Evolutionary conservation across 2,113 vertebrate genomes (phyloP), one percentile per base, ranked within the genome.

Genomic region (Megaleporinus macrocephalus): DNA sequence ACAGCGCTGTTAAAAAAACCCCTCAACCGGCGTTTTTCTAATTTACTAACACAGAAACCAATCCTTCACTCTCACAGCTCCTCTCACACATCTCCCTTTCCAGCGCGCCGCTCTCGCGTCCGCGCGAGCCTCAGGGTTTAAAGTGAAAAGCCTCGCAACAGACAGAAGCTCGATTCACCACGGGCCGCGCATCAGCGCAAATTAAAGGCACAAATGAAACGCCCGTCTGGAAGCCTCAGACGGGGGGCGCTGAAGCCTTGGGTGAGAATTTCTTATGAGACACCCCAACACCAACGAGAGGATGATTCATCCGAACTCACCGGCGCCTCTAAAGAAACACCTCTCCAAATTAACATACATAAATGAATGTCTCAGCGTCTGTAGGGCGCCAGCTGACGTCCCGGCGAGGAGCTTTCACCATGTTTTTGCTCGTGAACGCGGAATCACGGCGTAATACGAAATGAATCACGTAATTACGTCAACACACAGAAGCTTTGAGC

Each of bases 191-290:
- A 30, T 47, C 57, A 73, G 63, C 53, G 59, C 44, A 66, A 36
- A 59, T 81, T 78, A 59, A 16, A 61, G 26, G 75, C 72, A 22
- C 15, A 62, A 84, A 85, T 77, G 26, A 84, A 77, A 66, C 41
- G 44, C 30, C 41, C 61, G 36, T 10, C 65, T 49, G 27, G 27
- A 57, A 61, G n/a, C 59, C 36, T 41, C 13, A 57, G 63, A 57
- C 72, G 16, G 16, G 70, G 51, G 63, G 24, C 18, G n/a, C 30
- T 9, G 30, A 22, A 51, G 53, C 26, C 0, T 26, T 36, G 33
- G 66, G 53, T 77, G 79, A 29, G 73, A 77, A 18, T 76, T 76
- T 57, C 63, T 26, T 73, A 6, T 53, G 66, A 66, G 61, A 65
- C 27, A 15, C n/a, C 26, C 2, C 6, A 65, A 18, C 27, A 66